Evolutionary conservation across 1,140 invertebrate genomes (phyloP), one percentile per base, ranked within the genome.

Genomic region (Reticulitermes speratus): DNA sequence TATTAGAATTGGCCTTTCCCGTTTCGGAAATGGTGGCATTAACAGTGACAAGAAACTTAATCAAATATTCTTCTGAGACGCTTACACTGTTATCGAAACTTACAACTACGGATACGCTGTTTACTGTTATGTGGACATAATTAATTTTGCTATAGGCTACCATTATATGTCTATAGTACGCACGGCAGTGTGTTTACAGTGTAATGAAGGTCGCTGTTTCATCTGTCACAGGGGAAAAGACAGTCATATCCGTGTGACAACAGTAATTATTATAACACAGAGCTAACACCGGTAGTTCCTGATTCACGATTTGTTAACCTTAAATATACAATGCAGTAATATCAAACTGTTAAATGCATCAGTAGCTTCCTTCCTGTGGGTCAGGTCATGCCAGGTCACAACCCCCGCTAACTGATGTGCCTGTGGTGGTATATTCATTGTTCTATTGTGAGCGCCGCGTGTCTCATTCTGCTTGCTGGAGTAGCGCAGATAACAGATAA

Each of bases 301-400:
- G 65, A 30, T 75, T 75, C 65, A 11, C 25, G 65, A 75, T 75
- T 75, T 75, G 65, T 75, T 75, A 30, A 75, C 65, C 9, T 30
- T 75, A 75, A 75, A 75, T 30, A 30, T 0, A 75, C 65, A 75
- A 30, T 75, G n/a, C 25, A 75, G n/a, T 30, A 75, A 75, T 75
- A 75, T 75, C n/a, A 75, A 75, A 75, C 65, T 75, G 65, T 75
- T n/a, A 75, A 75, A 75, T 75, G 65, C 65, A 30, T 75, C 65
- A 16, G 65, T 75, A 16, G 65, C n/a, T n/a, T 75, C 65, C 65
- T 75, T 75, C 65, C 65, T 75, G 65, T 75, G 25, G 65, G 65
- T n/a, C 65, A 75, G 65, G 65, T 75, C 65, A 30, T 75, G 65
- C 65, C n/a, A 75, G 65, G 65, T 75, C 65, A 75, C 65, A 30